Evolutionary conservation across 2,113 vertebrate species (phyloP).

Genomic region (Elephantulus edwardii): DNA sequence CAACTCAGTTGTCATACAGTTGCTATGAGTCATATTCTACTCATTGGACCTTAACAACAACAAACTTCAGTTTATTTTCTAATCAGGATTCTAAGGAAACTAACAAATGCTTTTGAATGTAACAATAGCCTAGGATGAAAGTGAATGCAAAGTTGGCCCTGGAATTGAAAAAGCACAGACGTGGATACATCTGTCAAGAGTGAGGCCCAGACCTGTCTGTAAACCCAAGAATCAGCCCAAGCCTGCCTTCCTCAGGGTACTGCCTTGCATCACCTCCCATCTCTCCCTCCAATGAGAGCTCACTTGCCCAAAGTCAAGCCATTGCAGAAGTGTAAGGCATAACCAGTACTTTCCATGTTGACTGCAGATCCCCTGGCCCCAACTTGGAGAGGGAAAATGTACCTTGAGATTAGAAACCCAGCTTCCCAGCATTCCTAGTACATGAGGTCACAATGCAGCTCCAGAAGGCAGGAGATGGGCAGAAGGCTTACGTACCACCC

Average conservation of each 20-base stretch:
- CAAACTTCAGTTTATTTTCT: neutral
- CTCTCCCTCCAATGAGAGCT: too few species aligned
- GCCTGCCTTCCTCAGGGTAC: fast-evolving
- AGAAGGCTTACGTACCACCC: neutral
- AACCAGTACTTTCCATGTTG: neutral
- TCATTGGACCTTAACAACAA: too few species aligned
- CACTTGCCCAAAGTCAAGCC: neutral
- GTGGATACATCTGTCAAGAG: neutral
- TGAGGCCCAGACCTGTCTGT: neutral
- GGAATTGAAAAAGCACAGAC: neutral
- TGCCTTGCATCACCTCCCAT: too few species aligned
- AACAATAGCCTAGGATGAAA: neutral
- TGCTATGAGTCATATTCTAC: too few species aligned
- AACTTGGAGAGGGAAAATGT: neutral
- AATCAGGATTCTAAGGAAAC: neutral
- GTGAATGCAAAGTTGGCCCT: neutral
- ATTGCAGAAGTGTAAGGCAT: neutral
- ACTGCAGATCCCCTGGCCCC: too few species aligned
- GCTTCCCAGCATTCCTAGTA: neutral
- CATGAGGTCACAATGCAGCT: neutral
- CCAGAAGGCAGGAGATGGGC: neutral
- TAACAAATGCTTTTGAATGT: neutral
- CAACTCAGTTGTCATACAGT: too few species aligned
- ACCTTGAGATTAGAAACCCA: neutral
- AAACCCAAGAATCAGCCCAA: neutral